Conservation (phyloP, 1,140 invertebrate species). For the Oryctes rhinoceros region DNA sequence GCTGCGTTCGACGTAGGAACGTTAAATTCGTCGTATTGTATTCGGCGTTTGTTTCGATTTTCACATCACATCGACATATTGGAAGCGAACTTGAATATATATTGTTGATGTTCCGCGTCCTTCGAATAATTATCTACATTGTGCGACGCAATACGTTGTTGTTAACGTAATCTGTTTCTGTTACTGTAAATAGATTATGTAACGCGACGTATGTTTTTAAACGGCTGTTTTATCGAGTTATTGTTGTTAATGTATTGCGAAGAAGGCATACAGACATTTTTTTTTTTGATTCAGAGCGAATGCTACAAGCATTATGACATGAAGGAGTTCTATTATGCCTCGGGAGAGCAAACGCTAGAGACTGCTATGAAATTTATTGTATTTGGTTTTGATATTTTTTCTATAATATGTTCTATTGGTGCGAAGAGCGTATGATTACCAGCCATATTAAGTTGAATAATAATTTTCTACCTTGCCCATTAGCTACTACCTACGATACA, state of each 20-base stretch:
- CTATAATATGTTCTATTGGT: too few relatives aligned
- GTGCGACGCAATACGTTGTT: not conserved
- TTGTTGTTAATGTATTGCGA: not conserved
- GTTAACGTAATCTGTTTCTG: not conserved
- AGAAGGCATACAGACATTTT: not conserved
- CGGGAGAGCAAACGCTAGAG: too few relatives aligned
- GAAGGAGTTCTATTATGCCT: too few relatives aligned
- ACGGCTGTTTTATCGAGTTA: not conserved
- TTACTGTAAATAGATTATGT: constrained; percentile 15
- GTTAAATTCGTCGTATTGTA: not conserved
- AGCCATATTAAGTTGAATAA: too few relatives aligned
- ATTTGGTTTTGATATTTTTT: too few relatives aligned
- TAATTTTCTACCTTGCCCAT: too few relatives aligned
- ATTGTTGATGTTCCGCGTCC: not conserved
- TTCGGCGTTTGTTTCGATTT: not conserved
- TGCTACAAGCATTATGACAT: too few relatives aligned
- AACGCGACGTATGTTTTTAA: not conserved
- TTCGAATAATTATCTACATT: constrained; percentile 16
- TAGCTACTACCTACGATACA: too few relatives aligned
- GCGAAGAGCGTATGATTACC: too few relatives aligned
- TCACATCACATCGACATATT: too few relatives aligned
- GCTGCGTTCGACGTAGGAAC: not conserved
- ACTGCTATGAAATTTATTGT: too few relatives aligned
- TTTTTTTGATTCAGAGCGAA: not conserved
- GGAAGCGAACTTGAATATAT: not conserved